Percentiles rank a stretch among this genome's conserved stretches.
phyloP scores from a whole-genome alignment of 2,113 vertebrate species.

The Suricata suricatta region DNA sequence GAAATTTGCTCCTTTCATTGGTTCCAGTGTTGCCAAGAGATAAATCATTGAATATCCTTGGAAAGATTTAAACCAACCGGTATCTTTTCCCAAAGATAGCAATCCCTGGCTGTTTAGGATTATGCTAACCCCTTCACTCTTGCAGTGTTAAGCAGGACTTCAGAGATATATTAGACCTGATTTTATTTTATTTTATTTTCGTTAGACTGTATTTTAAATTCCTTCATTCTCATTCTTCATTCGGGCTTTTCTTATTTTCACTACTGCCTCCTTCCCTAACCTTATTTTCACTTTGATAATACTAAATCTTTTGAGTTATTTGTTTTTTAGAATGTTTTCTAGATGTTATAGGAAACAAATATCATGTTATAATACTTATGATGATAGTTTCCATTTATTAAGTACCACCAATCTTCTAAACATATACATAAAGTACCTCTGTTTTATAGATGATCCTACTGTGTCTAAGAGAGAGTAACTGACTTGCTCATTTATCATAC shows the following conservation, averaged over 20 bases:
- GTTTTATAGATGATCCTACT: background rate
- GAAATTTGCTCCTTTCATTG: conserved; percentile 61
- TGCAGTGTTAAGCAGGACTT: background rate
- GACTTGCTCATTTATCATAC: background rate
- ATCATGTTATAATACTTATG: background rate
- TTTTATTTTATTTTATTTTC: background rate
- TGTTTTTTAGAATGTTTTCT: background rate
- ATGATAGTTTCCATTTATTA: background rate
- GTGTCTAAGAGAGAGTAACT: background rate
- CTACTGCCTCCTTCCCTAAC: background rate
- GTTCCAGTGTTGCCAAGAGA: conserved; percentile 55
- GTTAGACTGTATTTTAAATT: background rate
- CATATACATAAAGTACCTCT: background rate
- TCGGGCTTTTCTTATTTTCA: background rate
- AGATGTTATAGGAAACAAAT: conserved; percentile 18
- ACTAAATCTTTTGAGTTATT: conserved; percentile 7
- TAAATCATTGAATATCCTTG: conserved; percentile 47
- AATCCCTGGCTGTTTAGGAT: background rate
- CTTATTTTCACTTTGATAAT: background rate
- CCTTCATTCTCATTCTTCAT: background rate
- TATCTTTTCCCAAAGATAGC: background rate
- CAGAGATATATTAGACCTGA: background rate
- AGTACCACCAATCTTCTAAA: background rate
- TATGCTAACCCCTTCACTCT: background rate
- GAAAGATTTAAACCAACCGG: background rate